Percentiles rank a stretch among this genome's conserved stretches.
Evolutionary conservation across 2,888 invertebrate genomes (phyloP).

Genomic region (Acronicta psi): DNA sequence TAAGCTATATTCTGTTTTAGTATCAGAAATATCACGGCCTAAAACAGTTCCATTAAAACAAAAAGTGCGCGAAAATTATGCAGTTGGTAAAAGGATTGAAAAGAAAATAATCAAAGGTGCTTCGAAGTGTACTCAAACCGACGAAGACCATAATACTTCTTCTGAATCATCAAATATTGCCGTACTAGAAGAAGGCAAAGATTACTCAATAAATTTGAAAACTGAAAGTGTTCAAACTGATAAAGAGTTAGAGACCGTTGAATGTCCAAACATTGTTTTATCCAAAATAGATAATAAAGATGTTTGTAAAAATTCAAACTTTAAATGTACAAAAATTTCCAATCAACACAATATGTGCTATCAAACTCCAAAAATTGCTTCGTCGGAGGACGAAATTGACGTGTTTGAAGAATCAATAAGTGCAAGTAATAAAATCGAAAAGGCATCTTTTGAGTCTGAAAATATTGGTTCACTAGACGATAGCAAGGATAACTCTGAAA

Average conservation of each 20-base stretch:
- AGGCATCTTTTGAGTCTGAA: not conserved
- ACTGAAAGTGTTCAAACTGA: not conserved
- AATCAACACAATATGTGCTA: no score
- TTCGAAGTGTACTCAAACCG: slow-evolving; percentile 1
- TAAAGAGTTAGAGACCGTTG: no score
- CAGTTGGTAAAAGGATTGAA: slow-evolving; percentile 74
- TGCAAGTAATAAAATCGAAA: no score
- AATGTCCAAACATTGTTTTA: no score
- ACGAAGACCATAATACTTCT: not conserved
- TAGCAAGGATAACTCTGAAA: not conserved
- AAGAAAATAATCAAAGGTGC: slow-evolving; percentile 64
- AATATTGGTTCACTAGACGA: not conserved
- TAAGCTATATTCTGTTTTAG: slow-evolving; percentile 77
- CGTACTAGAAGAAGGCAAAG: not conserved
- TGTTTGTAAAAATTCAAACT: no score
- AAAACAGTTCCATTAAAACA: slow-evolving; percentile 78
- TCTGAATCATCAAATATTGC: slow-evolving; percentile 12
- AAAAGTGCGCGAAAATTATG: slow-evolving; percentile 77
- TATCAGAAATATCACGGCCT: slow-evolving; percentile 76
- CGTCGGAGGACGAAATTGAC: no score
- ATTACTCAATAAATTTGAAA: not conserved
- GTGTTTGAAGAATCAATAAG: no score
- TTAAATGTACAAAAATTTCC: no score
- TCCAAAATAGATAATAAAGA: no score
- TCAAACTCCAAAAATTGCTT: no score